Evolutionary conservation across 2,797 vertebrate species (phyloP), one percentile per base, ranked within the genome.

Genomic region (Megaceryle alcyon): DNA sequence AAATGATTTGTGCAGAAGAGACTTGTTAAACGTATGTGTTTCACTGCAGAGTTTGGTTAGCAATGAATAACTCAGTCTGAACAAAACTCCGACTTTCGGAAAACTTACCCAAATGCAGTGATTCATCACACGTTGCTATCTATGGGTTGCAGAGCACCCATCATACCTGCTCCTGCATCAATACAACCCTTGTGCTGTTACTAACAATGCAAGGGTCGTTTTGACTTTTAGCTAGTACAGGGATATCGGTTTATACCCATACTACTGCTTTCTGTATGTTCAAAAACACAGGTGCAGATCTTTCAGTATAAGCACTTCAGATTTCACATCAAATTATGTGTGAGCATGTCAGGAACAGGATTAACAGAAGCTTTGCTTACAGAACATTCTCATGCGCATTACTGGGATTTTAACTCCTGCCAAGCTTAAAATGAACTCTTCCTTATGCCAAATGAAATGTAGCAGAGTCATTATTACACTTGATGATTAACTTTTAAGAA

Each of bases 361-460:
- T 97, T 97, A 97, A 92, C 23, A 83, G 46, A 69, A 88, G 88
- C 87, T 94, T 86, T 93, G 75, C 82, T 78, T 9, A 3, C 35
- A 92, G 79, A 97, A 95, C 87, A 93, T 90, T 94, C 92, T 91
- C 94, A 91, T 81, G 68, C 77, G 92, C 75, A 92, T 97, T 96
- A 96, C 65, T 65, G 22, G 33, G 68, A 92, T 86, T 96, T 95
- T 88, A 95, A 96, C 78, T 96, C 64, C 85, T 88, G 91, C 92
- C 90, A 95, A 96, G 56, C 65, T 75, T 85, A 93, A 96, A 94
- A 92, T 66, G 70, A 94, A 72, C 72, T 91, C 93, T 95, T 79
- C 85, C 72, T 86, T 85, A 90, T 17, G 70, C 70, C 90, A 95
- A 95, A 95, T 64, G 51, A 95, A 94, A 94, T 29, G n/a, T 9